Evolutionary conservation across 2,797 vertebrate species (phyloP).

Genomic region (Petrocephalus schoutedeni): DNA sequence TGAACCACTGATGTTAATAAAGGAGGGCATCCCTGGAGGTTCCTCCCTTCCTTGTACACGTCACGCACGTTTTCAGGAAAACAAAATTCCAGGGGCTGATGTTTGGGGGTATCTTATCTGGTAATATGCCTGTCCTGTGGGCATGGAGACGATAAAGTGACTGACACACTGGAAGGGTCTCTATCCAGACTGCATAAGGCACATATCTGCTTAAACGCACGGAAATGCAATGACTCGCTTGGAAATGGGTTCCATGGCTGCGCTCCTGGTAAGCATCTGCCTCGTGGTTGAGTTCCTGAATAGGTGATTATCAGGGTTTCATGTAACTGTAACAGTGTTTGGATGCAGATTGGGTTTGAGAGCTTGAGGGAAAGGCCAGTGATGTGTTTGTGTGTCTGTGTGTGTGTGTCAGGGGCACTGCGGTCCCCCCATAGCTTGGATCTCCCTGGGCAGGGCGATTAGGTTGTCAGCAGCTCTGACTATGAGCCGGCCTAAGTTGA

Average conservation of each 20-base stretch:
- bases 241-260: no score
- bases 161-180: background rate
- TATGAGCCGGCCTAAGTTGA: conserved; percentile 37
- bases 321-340: background rate
- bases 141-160: background rate
- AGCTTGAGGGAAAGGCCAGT: background rate
- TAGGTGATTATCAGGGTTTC: background rate
- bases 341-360: background rate
- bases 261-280: background rate
- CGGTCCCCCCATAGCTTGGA: no score
- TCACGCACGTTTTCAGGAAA: background rate
- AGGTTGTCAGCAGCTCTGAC: conserved; percentile 52
- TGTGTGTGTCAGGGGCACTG: background rate
- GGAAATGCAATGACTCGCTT: background rate
- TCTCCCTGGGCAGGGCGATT: conserved; percentile 36
- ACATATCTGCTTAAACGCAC: background rate
- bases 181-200: background rate
- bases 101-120: background rate
- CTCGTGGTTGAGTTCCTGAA: background rate
- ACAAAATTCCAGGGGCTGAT: no score
- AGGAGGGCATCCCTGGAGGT: background rate
- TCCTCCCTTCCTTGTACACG: background rate
- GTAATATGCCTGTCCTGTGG: background rate
- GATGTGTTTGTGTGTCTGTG: background rate
- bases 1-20: background rate